A percentile compares a stretch with the other conserved stretches of the same genome.
Evolutionary conservation across 2,113 vertebrate species (phyloP).

Genomic region (Microcebus griseorufus): DNA sequence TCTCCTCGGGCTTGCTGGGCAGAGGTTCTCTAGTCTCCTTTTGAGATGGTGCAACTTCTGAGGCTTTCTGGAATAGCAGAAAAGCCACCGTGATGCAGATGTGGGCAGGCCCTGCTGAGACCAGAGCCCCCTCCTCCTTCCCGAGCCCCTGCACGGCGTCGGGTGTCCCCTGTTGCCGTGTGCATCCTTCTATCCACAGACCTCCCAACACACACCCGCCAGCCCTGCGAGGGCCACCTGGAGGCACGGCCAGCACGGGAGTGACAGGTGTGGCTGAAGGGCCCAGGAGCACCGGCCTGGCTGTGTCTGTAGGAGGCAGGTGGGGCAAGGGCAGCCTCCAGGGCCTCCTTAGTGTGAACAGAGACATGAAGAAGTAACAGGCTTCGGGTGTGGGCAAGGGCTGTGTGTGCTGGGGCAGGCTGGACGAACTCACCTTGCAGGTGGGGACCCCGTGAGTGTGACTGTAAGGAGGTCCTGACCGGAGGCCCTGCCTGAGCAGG

Average conservation of each 20-base stretch:
- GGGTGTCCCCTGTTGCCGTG: accelerated
- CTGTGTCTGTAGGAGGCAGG: accelerated
- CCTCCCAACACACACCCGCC: accelerated
- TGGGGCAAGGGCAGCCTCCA: background rate
- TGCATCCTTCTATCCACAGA: accelerated
- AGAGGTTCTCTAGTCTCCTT: too few species aligned
- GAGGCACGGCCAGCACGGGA: accelerated
- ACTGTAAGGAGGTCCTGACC: background rate
- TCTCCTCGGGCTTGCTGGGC: background rate
- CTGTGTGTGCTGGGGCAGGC: too few species aligned
- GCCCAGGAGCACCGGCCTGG: accelerated
- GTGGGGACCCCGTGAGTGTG: background rate
- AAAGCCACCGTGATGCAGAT: accelerated
- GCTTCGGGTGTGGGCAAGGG: too few species aligned
- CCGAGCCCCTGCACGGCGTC: too few species aligned
- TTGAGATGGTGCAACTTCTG: too few species aligned
- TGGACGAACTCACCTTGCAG: background rate
- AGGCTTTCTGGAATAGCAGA: background rate
- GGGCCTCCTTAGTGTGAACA: background rate
- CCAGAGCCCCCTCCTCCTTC: accelerated
- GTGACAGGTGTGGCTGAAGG: accelerated
- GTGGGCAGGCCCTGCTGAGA: background rate
- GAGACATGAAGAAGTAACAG: background rate
- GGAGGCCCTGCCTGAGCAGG: background rate
- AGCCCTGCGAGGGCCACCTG: accelerated